Percentiles rank a stretch among this genome's conserved stretches.
Evolutionary conservation across 2,797 vertebrate genomes (phyloP).

Genomic region (Peromyscus melanophrys): DNA sequence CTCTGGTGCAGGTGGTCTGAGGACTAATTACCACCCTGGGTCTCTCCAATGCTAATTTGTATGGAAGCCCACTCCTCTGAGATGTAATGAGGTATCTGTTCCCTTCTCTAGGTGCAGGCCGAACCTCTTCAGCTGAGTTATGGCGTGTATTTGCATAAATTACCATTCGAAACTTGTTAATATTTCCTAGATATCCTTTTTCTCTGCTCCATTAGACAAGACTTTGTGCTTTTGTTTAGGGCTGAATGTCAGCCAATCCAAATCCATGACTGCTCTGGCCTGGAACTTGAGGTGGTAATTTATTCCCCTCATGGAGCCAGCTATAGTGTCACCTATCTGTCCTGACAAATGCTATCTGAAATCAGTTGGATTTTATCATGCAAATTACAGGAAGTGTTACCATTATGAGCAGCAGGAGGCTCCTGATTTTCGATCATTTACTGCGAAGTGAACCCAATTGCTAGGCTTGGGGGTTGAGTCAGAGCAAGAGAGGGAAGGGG

Average conservation of each 20-base stretch:
- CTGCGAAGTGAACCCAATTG: slow-evolving; percentile 79
- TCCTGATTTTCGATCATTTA: slow-evolving; percentile 85
- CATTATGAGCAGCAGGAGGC: slow-evolving; percentile 85
- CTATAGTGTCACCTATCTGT: slow-evolving; percentile 84
- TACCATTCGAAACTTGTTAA: slow-evolving; percentile 89
- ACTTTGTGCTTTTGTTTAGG: slow-evolving; percentile 88
- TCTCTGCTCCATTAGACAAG: slow-evolving; percentile 87
- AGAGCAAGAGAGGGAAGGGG: background rate
- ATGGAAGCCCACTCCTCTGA: slow-evolving; percentile 81
- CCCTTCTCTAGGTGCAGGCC: slow-evolving; percentile 82
- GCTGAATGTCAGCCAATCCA: slow-evolving; percentile 87
- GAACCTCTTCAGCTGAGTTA: slow-evolving; percentile 88
- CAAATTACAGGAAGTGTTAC: slow-evolving; percentile 87
- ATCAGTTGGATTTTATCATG: slow-evolving; percentile 88
- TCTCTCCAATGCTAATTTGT: slow-evolving; percentile 76
- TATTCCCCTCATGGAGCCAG: slow-evolving; percentile 84
- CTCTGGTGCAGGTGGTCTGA: slow-evolving; percentile 62
- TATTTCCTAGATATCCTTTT: slow-evolving; percentile 87
- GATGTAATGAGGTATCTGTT: slow-evolving; percentile 85
- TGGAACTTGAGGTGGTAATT: slow-evolving; percentile 84
- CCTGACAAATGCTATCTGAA: slow-evolving; percentile 83
- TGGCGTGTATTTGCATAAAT: slow-evolving; percentile 91
- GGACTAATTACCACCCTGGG: slow-evolving; percentile 46
- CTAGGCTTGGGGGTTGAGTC: slow-evolving; percentile 53
- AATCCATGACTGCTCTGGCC: slow-evolving; percentile 80